Evolutionary conservation across 2,113 vertebrate genomes (phyloP), one percentile per base, ranked within the genome.

Genomic region (Amphilophus citrinellus): DNA sequence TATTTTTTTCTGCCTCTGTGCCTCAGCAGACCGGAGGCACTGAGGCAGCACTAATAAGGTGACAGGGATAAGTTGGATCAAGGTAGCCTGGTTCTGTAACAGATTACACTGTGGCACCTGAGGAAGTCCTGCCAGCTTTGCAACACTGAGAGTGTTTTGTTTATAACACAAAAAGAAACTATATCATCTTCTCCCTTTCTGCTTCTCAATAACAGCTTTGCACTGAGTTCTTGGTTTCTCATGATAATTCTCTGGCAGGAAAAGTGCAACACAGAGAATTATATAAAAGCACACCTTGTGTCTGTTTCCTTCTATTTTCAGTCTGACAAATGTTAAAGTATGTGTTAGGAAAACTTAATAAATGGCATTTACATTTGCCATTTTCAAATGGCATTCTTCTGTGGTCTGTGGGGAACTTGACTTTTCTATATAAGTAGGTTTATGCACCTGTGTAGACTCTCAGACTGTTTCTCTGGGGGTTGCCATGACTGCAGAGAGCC

Each of bases 41-140:
- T 24, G 61, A 90, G 56, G 86, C 87, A 83, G 86, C 62, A 89
- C 91, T 93, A 95, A 94, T 89, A 89, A 88, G 58, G 57, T 80
- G 77, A 90, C 82, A 59, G 76, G 50, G 39, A 85, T 75, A 81
- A 61, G 39, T 82, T 68, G 57, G 63, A 83, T 91, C 32, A 61
- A 61, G 60, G 61, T 27, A 47, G 60, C 22, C 80, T 61, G 35
- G 9, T 59, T 61, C 22, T 42, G 39, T 5, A 11, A 62, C 50
- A 20, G 32, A 50, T 27, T 66, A 4, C 35, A 65, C 32, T 79
- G 59, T 75, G 22, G 13, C 53, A 79, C 13, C 47, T 82, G 13
- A 83, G 73, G 15, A 47, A 71, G 10, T 76, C 79, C 11, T 84
- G 66, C 11, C 53, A 63, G n/a, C 30, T 60, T 47, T 5, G 7